Percentiles rank a stretch among this genome's conserved stretches.
Evolutionary conservation across 2,113 vertebrate genomes (phyloP).

Genomic region (Sus scrofa): DNA sequence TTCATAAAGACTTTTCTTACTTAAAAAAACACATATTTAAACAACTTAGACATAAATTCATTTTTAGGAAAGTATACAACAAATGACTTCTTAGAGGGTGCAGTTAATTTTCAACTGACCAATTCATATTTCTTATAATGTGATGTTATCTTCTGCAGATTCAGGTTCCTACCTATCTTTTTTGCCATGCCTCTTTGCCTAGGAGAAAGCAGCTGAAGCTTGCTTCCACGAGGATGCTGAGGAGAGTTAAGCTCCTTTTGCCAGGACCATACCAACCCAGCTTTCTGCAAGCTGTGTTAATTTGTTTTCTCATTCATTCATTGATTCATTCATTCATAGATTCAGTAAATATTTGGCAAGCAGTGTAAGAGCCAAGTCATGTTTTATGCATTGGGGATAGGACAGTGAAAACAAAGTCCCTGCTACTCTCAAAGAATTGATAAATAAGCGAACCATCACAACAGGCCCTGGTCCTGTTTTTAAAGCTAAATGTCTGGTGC

Average conservation of each 20-base stretch:
- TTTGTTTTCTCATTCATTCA: not conserved
- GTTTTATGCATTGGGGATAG: not conserved
- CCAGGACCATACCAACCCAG: not conserved
- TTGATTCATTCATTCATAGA: not conserved
- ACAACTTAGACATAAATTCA: not conserved
- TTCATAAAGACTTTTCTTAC: not conserved
- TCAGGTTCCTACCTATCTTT: not conserved
- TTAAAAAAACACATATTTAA: slow-evolving; percentile 9
- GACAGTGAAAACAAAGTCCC: not conserved
- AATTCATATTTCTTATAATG: not conserved
- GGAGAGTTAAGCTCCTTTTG: slow-evolving; percentile 13
- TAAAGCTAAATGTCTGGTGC: not conserved
- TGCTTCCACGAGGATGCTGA: not conserved
- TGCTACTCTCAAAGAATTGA: not conserved
- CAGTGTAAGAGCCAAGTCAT: not conserved
- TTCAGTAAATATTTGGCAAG: not conserved
- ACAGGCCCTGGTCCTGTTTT: not conserved
- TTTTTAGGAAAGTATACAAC: not conserved
- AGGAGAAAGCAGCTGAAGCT: slow-evolving; percentile 7
- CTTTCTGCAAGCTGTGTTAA: not conserved
- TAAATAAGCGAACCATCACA: slow-evolving; percentile 21
- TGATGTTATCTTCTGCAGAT: not conserved
- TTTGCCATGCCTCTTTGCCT: not conserved
- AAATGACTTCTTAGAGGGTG: not conserved
- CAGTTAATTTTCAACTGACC: slow-evolving; percentile 14